Evolutionary conservation across 2,888 invertebrate genomes (phyloP), one percentile per base, ranked within the genome.

Genomic region (Fragum sueziense): DNA sequence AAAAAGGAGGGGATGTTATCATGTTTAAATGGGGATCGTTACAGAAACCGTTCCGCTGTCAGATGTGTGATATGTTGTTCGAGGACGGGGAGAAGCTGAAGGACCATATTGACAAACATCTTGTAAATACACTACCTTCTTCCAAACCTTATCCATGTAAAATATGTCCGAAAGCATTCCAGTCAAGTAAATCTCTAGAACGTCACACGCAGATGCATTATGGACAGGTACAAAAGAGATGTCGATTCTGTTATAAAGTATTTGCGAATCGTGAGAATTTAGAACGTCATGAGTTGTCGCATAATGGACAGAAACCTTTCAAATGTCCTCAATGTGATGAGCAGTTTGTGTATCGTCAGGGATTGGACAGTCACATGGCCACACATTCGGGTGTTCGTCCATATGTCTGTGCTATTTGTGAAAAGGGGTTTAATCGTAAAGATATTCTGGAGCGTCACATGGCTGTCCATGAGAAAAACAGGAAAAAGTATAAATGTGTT

Each of bases 1-100:
- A 41, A 14, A 69, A 61, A 20, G 71, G 59, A n/a, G 22, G 41
- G 7, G 68, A 70, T 0, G 54, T 82, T n/a, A 76, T 79, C 41
- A 75, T 81, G 72, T 78, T 81, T 25, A 81, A 81, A 70, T 79
- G 79, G 76, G 82, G 77, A n/a, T 47, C 75, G 1, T 25, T 69
- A 7, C 70, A 65, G 41, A 75, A 75, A 61, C 79, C 79, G 0
- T 82, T 79, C 22, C 72, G 74, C n/a, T 82, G 82, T 34, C 79
- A 79, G 37, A 57, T 77, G 14, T 82, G 82, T 70, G 79, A 82
- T 67, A 76, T 77, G 72, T 54, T 77, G 1, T 82, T 82, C 57
- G 65, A 68, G 34, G 74, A 71, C 27, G 79, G 75, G 3, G 65
- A 51, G 2, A 57, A 61, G n/a, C 27, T 82, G 31, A 70, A 75